Conservation (phyloP, 1,140 invertebrate genomes). For the Gryllus bimaculatus region DNA sequence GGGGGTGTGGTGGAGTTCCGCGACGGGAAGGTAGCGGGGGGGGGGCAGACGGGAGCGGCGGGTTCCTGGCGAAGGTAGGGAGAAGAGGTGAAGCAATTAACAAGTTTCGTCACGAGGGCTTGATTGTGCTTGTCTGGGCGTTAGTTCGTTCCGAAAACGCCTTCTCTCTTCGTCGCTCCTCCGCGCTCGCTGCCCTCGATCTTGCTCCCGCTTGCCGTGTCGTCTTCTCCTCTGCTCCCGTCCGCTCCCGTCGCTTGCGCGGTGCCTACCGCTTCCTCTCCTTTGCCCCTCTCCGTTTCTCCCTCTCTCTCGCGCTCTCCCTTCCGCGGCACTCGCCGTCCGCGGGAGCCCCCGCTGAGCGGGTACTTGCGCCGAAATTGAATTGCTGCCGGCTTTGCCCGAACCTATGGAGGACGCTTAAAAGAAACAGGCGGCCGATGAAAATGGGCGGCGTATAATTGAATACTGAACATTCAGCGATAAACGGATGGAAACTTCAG, state of each 20-base stretch:
- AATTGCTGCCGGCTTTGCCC: neutral
- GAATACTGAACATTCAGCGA: too few species aligned
- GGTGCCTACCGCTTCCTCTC: neutral
- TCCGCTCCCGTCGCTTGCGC: neutral
- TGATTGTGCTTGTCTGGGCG: neutral
- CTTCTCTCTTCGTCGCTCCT: neutral
- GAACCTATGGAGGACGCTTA: too few species aligned
- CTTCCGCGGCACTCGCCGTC: neutral
- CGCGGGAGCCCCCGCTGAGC: too few species aligned
- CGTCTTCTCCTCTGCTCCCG: neutral
- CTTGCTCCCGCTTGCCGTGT: neutral
- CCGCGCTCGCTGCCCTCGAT: neutral
- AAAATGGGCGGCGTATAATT: too few species aligned
- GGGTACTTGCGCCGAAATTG: neutral
- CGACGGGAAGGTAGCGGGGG: too few species aligned
- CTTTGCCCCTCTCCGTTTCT: neutral
- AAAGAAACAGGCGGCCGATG: too few species aligned
- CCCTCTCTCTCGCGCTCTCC: neutral
- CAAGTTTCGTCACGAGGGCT: neutral
- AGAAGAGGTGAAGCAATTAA: neutral
- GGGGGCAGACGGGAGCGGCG: too few species aligned
- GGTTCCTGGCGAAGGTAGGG: neutral
- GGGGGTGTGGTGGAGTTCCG: too few species aligned
- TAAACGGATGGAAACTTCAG: too few species aligned
- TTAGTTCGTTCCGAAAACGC: neutral